Conservation (phyloP, 1,140 invertebrate species). For the Lepidurus arcticus region DNA sequence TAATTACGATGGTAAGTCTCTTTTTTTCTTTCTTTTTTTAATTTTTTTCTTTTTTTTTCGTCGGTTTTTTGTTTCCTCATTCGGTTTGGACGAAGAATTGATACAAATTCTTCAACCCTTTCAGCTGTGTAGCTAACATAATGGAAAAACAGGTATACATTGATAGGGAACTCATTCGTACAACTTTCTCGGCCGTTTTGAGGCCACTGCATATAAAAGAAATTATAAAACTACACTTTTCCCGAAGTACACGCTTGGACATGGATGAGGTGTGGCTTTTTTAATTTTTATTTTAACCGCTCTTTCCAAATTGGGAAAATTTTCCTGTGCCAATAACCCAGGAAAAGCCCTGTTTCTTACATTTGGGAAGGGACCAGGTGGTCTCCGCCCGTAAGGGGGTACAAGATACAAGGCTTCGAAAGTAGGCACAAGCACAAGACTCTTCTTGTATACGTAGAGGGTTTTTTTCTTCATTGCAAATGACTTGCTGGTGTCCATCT, state of each 20-base stretch:
- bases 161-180: too few species aligned
- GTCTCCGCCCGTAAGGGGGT: background rate
- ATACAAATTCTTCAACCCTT: too few species aligned
- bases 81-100: background rate
- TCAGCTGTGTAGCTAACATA: too few species aligned
- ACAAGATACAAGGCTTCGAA: background rate
- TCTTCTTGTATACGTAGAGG: too few species aligned
- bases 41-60: background rate
- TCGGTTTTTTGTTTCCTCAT: background rate
- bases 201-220: too few species aligned
- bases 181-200: too few species aligned
- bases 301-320: background rate
- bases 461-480: background rate
- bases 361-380: background rate
- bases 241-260: too few species aligned
- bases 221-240: too few species aligned
- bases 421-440: background rate
- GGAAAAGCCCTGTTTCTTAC: background rate
- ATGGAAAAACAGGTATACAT: too few species aligned
- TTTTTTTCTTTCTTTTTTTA: slow-evolving; percentile 24
- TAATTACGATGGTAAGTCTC: slow-evolving; percentile 69
- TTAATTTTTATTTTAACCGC: background rate
- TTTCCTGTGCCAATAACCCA: background rate
- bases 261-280: too few species aligned
- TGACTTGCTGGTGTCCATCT: background rate